These are phyloP conservation scores for Pollachius pollachius DNA, from an alignment of 2,113 vertebrate species.

Conservation along the genomic window DNA sequence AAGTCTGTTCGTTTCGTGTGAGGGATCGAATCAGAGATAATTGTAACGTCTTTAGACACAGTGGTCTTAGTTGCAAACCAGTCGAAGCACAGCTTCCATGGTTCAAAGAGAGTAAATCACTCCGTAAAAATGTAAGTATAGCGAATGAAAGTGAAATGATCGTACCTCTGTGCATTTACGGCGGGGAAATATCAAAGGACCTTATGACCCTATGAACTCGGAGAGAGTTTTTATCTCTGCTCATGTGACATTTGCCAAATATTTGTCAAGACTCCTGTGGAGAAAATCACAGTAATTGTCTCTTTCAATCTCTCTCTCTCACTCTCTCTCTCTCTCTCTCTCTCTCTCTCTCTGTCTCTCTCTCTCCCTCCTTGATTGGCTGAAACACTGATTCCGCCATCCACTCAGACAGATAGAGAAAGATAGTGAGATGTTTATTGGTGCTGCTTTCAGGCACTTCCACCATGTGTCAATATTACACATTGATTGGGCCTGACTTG, in stretches of 20 bases:
- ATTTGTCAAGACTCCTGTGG: constrained; percentile 2
- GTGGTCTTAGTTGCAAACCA: constrained; percentile 24
- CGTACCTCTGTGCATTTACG: too few relatives aligned
- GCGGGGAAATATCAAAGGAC: neutral
- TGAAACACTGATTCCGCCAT: too few relatives aligned
- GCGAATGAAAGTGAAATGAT: too few relatives aligned
- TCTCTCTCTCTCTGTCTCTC: neutral
- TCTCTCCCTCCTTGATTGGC: too few relatives aligned
- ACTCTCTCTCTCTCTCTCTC: too few relatives aligned
- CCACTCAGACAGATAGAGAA: too few relatives aligned
- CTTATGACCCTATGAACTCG: neutral
- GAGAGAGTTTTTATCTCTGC: too few relatives aligned
- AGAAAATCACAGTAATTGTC: constrained; percentile 5
- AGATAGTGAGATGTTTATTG: too few relatives aligned
- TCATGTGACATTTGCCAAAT: constrained; percentile 22
- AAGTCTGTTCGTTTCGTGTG: constrained; percentile 7
- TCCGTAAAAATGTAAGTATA: too few relatives aligned
- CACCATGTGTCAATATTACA: neutral
- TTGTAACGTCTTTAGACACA: constrained; percentile 28
- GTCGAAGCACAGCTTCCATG: too few relatives aligned
- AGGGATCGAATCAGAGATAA: constrained; percentile 21
- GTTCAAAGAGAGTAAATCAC: too few relatives aligned
- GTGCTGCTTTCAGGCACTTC: neutral
- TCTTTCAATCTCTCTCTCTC: neutral
- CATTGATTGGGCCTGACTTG: too few relatives aligned